Conservation (phyloP, 2,113 vertebrate genomes). For the Gavia stellata region DNA sequence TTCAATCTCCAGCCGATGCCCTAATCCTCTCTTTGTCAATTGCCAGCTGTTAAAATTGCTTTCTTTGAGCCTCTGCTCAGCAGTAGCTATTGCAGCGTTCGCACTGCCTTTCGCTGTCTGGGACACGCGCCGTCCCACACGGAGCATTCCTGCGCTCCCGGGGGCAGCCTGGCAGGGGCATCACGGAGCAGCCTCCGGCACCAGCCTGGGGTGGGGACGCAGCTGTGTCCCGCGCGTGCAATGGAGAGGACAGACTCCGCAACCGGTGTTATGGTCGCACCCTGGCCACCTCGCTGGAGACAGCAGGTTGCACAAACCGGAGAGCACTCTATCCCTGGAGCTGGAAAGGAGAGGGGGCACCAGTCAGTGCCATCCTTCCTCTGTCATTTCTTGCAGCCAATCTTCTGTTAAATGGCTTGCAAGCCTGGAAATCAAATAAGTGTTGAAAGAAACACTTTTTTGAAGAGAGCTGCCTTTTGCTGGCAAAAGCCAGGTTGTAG, state of each 20-base stretch:
- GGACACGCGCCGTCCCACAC: accelerated
- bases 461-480: neutral
- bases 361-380: neutral
- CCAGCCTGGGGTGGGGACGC: neutral
- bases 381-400: too few relatives aligned
- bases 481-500: neutral
- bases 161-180: too few relatives aligned
- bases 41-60: neutral
- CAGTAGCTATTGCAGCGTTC: accelerated
- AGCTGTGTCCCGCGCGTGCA: accelerated
- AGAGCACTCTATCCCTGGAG: too few relatives aligned
- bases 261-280: accelerated
- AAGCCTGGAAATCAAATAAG: neutral
- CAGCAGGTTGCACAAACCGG: too few relatives aligned
- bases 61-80: neutral
- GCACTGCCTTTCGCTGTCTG: accelerated
- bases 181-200: accelerated
- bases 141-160: accelerated
- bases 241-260: accelerated
- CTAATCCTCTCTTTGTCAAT: neutral
- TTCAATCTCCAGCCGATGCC: neutral
- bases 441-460: neutral
- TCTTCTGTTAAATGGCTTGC: neutral
- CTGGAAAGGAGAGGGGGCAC: neutral
- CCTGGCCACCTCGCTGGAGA: neutral